phyloP scores from a whole-genome alignment of 2,797 vertebrate genomes.

The Fratercula arctica region DNA sequence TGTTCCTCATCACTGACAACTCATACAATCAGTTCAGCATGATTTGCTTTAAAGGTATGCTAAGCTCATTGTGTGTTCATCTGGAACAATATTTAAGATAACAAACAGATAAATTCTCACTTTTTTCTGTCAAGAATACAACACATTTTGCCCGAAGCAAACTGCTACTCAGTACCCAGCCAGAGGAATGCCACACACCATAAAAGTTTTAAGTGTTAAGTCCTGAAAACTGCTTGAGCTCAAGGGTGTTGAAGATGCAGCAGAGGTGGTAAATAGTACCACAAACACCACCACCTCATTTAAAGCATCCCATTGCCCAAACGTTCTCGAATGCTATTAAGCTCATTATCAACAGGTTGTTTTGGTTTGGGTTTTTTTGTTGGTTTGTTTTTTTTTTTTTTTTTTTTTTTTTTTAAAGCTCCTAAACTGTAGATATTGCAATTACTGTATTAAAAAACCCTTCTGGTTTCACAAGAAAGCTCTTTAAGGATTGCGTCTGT shows the following conservation, averaged over 20 bases:
- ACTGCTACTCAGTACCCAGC: not conserved
- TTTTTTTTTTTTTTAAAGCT: not conserved
- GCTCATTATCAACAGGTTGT: not conserved
- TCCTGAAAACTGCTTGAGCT: not conserved
- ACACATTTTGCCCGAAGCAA: not conserved
- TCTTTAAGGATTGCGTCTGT: not conserved
- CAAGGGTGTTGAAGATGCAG: not conserved
- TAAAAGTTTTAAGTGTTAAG: not conserved
- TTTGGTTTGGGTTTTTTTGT: not conserved
- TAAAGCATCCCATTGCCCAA: not conserved
- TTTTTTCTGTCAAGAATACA: not conserved
- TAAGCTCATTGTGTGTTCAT: not conserved
- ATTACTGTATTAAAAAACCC: not conserved
- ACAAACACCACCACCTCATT: not conserved
- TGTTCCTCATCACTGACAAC: not conserved
- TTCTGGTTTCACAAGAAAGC: not conserved
- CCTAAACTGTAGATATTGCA: not conserved
- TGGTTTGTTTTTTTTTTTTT: too few species aligned
- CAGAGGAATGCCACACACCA: not conserved
- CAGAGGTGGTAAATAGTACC: not conserved
- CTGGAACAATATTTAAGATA: not conserved
- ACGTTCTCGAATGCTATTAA: fast-evolving
- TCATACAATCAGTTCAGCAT: not conserved
- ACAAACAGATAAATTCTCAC: not conserved
- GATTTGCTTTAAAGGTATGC: not conserved